Evolutionary conservation across 2,888 invertebrate species (phyloP).

Genomic region (Rapana venosa): DNA sequence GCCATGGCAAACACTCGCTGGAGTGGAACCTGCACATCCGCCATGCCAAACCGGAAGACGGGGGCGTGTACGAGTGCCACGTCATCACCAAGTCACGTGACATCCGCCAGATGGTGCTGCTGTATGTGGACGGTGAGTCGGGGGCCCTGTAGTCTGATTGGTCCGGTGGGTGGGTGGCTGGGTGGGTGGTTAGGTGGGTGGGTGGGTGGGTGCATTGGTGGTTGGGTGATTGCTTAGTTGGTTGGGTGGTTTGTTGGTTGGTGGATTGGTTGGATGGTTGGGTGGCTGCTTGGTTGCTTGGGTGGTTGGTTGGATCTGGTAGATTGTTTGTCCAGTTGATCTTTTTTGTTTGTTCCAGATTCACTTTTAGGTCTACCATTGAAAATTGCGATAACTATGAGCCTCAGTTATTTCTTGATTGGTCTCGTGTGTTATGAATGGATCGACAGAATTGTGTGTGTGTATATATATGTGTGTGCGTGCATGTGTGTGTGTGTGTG

Average conservation of each 20-base stretch:
- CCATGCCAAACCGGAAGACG: slow-evolving; percentile 59
- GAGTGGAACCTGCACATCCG: slow-evolving; percentile 65
- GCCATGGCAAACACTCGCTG: slow-evolving; percentile 56
- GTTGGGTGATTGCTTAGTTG: not conserved
- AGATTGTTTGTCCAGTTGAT: too few relatives aligned
- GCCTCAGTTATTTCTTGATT: too few relatives aligned
- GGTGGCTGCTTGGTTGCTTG: not conserved
- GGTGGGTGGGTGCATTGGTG: not conserved
- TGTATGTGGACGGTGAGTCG: slow-evolving; percentile 59
- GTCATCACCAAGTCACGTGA: slow-evolving; percentile 58
- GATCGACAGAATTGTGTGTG: too few relatives aligned
- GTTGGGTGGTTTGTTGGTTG: not conserved
- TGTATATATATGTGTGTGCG: too few relatives aligned
- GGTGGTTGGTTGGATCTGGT: not conserved
- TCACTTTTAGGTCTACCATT: too few relatives aligned
- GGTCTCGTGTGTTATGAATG: too few relatives aligned
- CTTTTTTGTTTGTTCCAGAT: too few relatives aligned
- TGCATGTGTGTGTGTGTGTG: too few relatives aligned
- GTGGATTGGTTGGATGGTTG: not conserved
- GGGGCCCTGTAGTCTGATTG: not conserved
- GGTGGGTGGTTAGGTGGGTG: not conserved
- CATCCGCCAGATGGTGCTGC: slow-evolving; percentile 57
- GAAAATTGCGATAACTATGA: too few relatives aligned
- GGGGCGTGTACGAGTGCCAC: slow-evolving; percentile 67
- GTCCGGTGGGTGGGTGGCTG: slow-evolving; percentile 1